phyloP scores from a whole-genome alignment of 2,888 invertebrate genomes.

The Cotesia congregata region DNA sequence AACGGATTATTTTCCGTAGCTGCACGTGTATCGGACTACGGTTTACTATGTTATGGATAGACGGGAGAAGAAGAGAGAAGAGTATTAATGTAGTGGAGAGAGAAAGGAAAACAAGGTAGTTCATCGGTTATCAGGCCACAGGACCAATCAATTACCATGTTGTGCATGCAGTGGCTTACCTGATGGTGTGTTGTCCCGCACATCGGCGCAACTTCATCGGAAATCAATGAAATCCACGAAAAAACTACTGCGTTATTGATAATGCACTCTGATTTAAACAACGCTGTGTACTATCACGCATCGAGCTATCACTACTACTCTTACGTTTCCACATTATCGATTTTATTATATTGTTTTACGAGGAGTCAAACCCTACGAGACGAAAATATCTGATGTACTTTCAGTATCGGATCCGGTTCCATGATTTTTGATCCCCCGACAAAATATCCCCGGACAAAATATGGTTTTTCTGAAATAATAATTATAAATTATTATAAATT shows the following conservation, averaged over 20 bases:
- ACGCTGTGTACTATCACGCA: slow-evolving; percentile 49
- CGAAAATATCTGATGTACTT: too few species aligned
- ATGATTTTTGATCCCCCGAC: too few species aligned
- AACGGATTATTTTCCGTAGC: slow-evolving; percentile 54
- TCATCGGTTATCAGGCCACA: slow-evolving; percentile 63
- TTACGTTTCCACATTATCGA: too few species aligned
- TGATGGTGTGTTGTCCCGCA: slow-evolving; percentile 44
- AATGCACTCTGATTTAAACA: slow-evolving; percentile 62
- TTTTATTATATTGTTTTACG: slow-evolving; percentile 28
- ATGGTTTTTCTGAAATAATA: too few species aligned
- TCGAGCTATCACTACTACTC: too few species aligned
- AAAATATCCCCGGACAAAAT: too few species aligned
- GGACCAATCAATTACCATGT: slow-evolving; percentile 65
- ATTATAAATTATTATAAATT: too few species aligned
- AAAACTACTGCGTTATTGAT: slow-evolving; percentile 62
- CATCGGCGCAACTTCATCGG: slow-evolving; percentile 62
- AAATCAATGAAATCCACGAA: slow-evolving; percentile 66
- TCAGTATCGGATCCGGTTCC: too few species aligned
- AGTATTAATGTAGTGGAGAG: not conserved
- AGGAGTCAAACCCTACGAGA: not conserved
- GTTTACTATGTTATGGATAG: not conserved
- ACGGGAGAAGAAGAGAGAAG: slow-evolving; percentile 5
- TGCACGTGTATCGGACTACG: slow-evolving; percentile 49
- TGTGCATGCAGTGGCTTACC: slow-evolving; percentile 52
- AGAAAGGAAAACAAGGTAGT: slow-evolving; percentile 49